Base-by-base conservation (phyloP, 2,797 vertebrate species). In the Lepilemur septentrionalis region DNA sequence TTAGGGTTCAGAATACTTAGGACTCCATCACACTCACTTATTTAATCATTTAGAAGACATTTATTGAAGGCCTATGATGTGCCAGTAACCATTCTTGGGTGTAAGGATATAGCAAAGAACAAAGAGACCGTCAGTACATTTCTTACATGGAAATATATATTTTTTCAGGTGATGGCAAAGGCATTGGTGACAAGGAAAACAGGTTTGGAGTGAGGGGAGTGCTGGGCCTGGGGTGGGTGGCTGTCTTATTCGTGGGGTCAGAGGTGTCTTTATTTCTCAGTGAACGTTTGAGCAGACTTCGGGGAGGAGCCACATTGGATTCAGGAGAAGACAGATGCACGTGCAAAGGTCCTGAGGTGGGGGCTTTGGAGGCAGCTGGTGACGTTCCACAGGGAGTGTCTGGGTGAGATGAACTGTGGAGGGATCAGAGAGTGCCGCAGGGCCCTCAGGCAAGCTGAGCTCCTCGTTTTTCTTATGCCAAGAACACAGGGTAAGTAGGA, bases 391-490 rank as follows among this genome's bases (percentile, higher is more conserved):
- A 25, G 46, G 18, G 4, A 13, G 28, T 28, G 2, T 69, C 3
- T 52, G 32, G 1, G 18, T 65, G n/a, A 86, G 23, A 32, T 10
- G 57, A 25, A 1, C 17, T 11, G 1, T 11, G 41, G 23, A n/a
- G 13, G 28, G 30, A 11, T 35, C 10, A 67, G 8, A 12, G 3
- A 11, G 5, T 10, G 5, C 4, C 9, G 1, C 1, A 4, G 28
- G 2, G 23, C 14, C 20, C 5, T 15, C 0, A 0, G 2, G 23
- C 7, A 38, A 50, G 65, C 3, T 4, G 28, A 18, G 0, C 6
- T 15, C 10, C 35, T n/a, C 0, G 0, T 1, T 12, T 32, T 10
- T 57, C 41, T 52, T 30, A 48, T 30, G 17, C 57, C 13, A 5
- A 79, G 59, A 57, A 32, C n/a, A 0, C 7, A 11, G 30, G 9